Percentiles rank a stretch among this genome's conserved stretches.
Evolutionary conservation across 2,113 vertebrate genomes (phyloP).

Genomic region (Sapajus apella): DNA sequence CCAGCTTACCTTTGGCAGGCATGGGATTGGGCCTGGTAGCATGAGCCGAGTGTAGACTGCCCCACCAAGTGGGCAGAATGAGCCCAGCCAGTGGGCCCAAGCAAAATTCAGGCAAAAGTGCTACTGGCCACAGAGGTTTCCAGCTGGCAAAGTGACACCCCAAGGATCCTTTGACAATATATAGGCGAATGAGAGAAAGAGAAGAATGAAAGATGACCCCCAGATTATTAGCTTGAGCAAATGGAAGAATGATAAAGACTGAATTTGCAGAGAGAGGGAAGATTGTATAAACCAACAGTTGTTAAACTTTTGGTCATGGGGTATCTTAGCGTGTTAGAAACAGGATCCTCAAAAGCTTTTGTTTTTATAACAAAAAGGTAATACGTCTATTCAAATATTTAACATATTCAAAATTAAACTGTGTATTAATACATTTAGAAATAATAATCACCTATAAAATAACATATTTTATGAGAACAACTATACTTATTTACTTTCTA

Average conservation of each 20-base stretch:
- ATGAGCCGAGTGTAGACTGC: no score
- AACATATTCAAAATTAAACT: background rate
- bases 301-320: background rate
- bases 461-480: background rate
- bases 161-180: background rate
- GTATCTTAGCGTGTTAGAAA: background rate
- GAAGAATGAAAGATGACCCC: background rate
- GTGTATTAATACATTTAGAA: background rate
- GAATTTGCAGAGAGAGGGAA: background rate
- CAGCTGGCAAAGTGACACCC: no score
- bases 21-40: no score
- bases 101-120: no score
- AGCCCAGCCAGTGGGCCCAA: no score
- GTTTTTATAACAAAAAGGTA: background rate
- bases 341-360: background rate
- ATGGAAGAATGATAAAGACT: background rate
- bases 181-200: background rate
- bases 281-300: background rate
- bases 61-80: no score
- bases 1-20: no score
- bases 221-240: background rate
- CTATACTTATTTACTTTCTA: background rate
- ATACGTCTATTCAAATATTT: background rate
- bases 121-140: no score
- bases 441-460: background rate